Conservation (phyloP, 2,888 invertebrate species). For the Oscheius sp. region DNA sequence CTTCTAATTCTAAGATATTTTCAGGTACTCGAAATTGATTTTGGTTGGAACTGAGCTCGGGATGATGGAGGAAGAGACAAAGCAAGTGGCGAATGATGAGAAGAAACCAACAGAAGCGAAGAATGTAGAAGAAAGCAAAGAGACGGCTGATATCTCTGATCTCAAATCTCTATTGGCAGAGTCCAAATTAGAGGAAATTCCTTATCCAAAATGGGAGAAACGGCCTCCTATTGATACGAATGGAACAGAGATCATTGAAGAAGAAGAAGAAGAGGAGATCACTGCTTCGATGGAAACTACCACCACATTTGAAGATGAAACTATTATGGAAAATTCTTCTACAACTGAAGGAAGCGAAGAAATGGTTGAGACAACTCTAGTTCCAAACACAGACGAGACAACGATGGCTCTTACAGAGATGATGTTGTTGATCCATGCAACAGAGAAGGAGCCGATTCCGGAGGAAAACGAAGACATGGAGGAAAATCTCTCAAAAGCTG, state of each 20-base stretch:
- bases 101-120: background rate
- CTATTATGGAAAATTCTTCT: background rate
- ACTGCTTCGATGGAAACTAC: background rate
- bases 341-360: background rate
- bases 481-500: background rate
- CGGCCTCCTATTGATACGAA: background rate
- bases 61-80: background rate
- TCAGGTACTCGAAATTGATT: conserved; percentile 15
- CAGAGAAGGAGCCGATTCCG: too few species aligned
- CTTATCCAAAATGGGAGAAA: conserved; percentile 2
- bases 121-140: too few species aligned
- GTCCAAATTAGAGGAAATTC: background rate
- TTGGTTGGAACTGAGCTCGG: background rate
- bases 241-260: background rate
- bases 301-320: background rate
- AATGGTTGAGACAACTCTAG: background rate
- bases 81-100: background rate
- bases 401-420: background rate
- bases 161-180: background rate
- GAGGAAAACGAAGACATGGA: background rate
- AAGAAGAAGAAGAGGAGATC: background rate
- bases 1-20: background rate
- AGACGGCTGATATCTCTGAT: background rate
- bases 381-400: background rate
- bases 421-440: too few species aligned